These are phyloP conservation scores for Scomber colias DNA, from an alignment of 2,113 vertebrate species.

Conservation along the genomic window DNA sequence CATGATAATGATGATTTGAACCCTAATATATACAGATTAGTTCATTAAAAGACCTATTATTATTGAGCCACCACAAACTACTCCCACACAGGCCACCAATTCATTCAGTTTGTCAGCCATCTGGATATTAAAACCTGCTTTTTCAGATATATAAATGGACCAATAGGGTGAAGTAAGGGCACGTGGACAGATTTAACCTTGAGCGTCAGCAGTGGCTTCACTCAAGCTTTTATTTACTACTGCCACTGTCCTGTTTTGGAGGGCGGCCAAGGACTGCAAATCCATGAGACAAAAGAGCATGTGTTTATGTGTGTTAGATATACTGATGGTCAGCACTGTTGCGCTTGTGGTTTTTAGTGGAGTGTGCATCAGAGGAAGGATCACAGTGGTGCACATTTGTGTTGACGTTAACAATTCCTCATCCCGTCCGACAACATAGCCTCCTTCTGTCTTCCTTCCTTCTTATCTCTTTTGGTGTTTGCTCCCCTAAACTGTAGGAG, in stretches of 20 bases:
- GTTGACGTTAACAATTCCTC: conserved; percentile 64
- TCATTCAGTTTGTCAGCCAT: background rate
- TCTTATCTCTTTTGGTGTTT: background rate
- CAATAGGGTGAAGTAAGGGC: background rate
- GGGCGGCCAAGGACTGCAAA: conserved; percentile 7
- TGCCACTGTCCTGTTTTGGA: background rate
- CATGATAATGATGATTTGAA: background rate
- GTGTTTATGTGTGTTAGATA: background rate
- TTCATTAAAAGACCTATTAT: background rate
- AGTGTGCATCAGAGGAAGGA: conserved; percentile 20
- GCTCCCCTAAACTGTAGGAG: background rate
- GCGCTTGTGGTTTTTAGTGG: conserved; percentile 5
- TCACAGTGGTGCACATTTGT: background rate
- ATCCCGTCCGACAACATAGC: conserved; percentile 51
- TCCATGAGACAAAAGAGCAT: background rate
- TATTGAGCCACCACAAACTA: no score
- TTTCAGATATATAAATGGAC: background rate
- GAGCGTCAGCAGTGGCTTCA: background rate
- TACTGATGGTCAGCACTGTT: background rate
- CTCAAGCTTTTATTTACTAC: conserved; percentile 1
- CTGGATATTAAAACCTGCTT: background rate
- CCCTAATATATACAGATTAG: no score
- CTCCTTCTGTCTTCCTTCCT: conserved; percentile 80
- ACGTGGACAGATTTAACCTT: background rate
- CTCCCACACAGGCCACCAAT: no score